Base-by-base conservation (phyloP, 2,797 vertebrate species). In the Lateolabrax maculatus region DNA sequence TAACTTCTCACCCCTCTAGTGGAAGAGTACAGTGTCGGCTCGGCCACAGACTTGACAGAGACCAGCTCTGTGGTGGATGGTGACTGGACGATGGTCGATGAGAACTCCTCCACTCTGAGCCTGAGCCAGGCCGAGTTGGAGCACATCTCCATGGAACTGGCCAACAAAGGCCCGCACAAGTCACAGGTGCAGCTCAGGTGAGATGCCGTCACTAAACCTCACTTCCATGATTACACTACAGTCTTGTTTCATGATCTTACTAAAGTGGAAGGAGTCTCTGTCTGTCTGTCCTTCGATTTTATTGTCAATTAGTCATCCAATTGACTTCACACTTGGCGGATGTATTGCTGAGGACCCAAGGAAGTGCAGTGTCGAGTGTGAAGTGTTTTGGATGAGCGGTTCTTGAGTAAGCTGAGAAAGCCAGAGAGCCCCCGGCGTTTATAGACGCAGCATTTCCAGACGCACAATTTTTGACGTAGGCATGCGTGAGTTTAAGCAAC, bases 61-160 rank as follows among this genome's bases (percentile, higher is more conserved):
- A 98, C 97, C 79, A 99, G 98, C 93, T 99, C 98, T 6, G 91
- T 99, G 96, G 96, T 98, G 89, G 98, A 99, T 13, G 98, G 98
- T 3, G 98, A 99, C 76, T 99, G 98, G 98, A 99, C 95, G 1
- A 95, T 99, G 96, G 97, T 99, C 2, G 98, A 99, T 51, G 98
- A 99, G 93, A 98, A 97, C 91, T 96, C 97, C 68, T 98, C 98
- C 72, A 96, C 96, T 2, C 91, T 97, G 79, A 97, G 96, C 89
- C 92, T 99, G 88, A 99, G 96, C 27, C 98, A 98, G 83, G 97
- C 97, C 7, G 98, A 99, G 90, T 89, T 99, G 77, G 98, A 99
- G 90, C 98, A 98, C 93, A 97, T 99, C 88, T 99, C 98, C 88
- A 97, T 99, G 93, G 97, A 99, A 88, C 88, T 99, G 87, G 98